Evolutionary conservation across 92 coral and sea anemone species (phyloP).

Genomic region (Epizoanthus scotinus): DNA sequence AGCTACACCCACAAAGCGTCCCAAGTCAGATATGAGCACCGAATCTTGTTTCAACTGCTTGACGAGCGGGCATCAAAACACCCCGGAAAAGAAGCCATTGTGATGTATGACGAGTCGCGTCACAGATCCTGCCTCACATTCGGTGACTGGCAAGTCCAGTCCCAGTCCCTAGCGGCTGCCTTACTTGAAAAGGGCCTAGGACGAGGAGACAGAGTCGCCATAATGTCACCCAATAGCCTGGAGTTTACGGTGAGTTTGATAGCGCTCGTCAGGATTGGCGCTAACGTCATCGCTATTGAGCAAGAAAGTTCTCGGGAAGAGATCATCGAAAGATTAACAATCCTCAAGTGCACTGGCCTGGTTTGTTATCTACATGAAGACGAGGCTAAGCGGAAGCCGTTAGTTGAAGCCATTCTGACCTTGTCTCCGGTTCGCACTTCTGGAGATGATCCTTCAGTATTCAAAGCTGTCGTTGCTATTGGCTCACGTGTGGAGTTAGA

Average conservation of each 20-base stretch:
- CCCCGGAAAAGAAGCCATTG: conserved; percentile 21
- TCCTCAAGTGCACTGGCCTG: not conserved
- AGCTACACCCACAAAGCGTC: conserved; percentile 27
- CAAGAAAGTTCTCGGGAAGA: conserved; percentile 11
- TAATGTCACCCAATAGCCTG: conserved; percentile 39
- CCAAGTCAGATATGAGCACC: not conserved
- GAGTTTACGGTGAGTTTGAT: conserved; percentile 34
- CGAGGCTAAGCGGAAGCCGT: not conserved
- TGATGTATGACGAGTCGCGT: not conserved
- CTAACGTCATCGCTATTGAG: conserved; percentile 9
- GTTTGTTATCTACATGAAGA: conserved; percentile 7
- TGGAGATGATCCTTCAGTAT: not conserved
- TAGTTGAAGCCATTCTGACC: not conserved
- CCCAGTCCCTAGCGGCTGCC: conserved; percentile 47
- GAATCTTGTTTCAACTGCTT: conserved; percentile 8
- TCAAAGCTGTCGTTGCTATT: not conserved
- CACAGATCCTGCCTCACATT: not conserved
- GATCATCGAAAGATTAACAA: not conserved
- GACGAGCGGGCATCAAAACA: not conserved
- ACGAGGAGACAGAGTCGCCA: conserved; percentile 45
- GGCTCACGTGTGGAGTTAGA: not conserved
- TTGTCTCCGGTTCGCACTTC: not conserved
- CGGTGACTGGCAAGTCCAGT: conserved; percentile 1
- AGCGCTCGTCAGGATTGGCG: conserved; percentile 32
- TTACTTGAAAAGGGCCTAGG: conserved; percentile 40